Evolutionary conservation across 2,888 invertebrate species (phyloP), one percentile per base, ranked within the genome.

Genomic region (Erebia ligea): DNA sequence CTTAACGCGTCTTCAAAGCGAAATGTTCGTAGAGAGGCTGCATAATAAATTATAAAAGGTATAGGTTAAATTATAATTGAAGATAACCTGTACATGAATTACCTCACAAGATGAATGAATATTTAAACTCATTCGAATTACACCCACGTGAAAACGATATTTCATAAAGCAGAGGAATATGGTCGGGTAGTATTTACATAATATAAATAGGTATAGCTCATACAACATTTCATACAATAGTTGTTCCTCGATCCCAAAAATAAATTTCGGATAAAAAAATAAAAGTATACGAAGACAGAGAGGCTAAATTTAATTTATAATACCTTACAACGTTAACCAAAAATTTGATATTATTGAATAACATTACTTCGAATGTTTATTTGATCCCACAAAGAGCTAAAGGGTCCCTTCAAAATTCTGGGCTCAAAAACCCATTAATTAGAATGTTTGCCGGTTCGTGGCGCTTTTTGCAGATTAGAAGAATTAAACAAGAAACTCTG

Each of bases 381-480:
- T 67, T 67, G 58, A 58, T 67, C 45, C 67, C 34, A 58, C 67
- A 67, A 58, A 57, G 64, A 52, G 57, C 67, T 57, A 58, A 21
- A 67, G 19, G 66, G 48, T 34, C 58, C 5, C 58, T 25, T 42
- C 65, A 42, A 65, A 67, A 45, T 48, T 17, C 58, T 25, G 67
- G 17, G 57, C 67, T 58, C 48, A 17, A 67, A 58, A 58, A 48
- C 67, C 57, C 67, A 67, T 67, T 67, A 67, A 58, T 67, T 67
- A 58, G 58, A 58, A 67, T 67, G 19, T 67, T 66, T 66, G 56
- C 54, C 54, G 9, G 17, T 40, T 54, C 56, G 67, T 48, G 48
- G 42, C 67, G 58, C 21, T 67, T 48, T 67, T 58, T 58, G 34
- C 45, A 58, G 67, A 67, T 58, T 48, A 58, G 34, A 25, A 25